Percentiles rank a stretch among this genome's conserved stretches.
phyloP scores from a whole-genome alignment of 2,113 vertebrate genomes.

The Erythrocercus mccallii region DNA sequence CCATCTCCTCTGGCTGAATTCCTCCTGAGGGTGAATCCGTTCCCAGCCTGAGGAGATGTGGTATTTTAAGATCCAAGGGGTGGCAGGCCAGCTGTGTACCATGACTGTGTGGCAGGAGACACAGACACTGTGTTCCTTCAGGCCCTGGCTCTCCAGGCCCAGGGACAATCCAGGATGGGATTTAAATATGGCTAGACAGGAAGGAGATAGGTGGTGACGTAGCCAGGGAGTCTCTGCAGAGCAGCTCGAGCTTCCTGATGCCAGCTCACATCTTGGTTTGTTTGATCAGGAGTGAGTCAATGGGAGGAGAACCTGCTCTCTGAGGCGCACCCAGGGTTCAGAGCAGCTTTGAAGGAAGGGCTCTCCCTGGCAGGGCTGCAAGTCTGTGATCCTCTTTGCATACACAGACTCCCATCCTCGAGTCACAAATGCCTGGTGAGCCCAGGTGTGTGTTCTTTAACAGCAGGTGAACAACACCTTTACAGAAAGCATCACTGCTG shows the following conservation, averaged over 20 bases:
- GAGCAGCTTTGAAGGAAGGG: conserved; percentile 24
- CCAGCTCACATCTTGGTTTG: conserved; percentile 61
- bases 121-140: neutral
- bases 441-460: neutral
- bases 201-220: conserved; percentile 22
- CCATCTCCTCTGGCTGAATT: neutral
- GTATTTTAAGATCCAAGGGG: neutral
- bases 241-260: conserved; percentile 39
- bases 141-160: conserved; percentile 1
- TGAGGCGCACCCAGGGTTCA: conserved; percentile 41
- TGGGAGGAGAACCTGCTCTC: conserved; percentile 57
- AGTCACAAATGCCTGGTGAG: neutral
- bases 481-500: neutral
- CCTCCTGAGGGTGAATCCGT: neutral
- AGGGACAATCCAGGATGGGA: neutral
- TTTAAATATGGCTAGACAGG: conserved; percentile 50
- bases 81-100: neutral
- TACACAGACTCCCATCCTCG: neutral
- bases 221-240: neutral
- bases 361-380: conserved; percentile 14
- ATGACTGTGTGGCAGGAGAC: neutral
- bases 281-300: conserved; percentile 60
- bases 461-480: neutral
- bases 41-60: conserved; percentile 6
- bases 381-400: conserved; percentile 19